Evolutionary conservation across 2,113 vertebrate genomes (phyloP).

Genomic region (Donacobius atricapilla): DNA sequence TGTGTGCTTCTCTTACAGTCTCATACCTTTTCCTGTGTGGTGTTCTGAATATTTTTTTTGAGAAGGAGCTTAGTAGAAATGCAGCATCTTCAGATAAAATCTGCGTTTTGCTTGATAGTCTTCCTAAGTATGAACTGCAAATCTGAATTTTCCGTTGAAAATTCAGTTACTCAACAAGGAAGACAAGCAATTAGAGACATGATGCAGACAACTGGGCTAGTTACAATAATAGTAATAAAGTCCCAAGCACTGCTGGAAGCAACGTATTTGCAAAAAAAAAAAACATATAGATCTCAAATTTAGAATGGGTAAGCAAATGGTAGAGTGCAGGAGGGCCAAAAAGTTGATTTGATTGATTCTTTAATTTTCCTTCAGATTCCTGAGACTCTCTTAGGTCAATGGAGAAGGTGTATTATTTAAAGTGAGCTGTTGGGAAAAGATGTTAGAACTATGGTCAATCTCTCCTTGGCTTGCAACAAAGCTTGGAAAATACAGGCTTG

Average conservation of each 20-base stretch:
- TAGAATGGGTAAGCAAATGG: neutral
- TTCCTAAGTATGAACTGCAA: neutral
- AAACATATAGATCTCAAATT: neutral
- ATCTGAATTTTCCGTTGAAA: neutral
- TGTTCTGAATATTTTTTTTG: neutral
- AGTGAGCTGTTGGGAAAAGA: neutral
- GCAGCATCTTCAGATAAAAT: neutral
- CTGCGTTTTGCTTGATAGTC: neutral
- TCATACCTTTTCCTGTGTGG: neutral
- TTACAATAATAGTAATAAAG: neutral
- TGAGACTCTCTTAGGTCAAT: neutral
- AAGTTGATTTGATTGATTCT: neutral
- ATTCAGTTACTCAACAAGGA: neutral
- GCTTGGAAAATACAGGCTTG: neutral
- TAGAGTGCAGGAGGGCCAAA: neutral
- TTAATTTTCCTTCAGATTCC: neutral
- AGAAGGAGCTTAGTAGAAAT: neutral
- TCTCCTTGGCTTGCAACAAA: neutral
- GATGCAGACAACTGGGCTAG: neutral
- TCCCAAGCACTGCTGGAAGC: neutral
- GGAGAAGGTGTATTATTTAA: neutral
- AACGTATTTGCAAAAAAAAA: neutral
- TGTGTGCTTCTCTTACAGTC: neutral
- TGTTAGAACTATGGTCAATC: neutral
- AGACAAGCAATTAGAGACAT: neutral